Conservation (phyloP, 2,797 vertebrate genomes). For the Zonotrichia albicollis region DNA sequence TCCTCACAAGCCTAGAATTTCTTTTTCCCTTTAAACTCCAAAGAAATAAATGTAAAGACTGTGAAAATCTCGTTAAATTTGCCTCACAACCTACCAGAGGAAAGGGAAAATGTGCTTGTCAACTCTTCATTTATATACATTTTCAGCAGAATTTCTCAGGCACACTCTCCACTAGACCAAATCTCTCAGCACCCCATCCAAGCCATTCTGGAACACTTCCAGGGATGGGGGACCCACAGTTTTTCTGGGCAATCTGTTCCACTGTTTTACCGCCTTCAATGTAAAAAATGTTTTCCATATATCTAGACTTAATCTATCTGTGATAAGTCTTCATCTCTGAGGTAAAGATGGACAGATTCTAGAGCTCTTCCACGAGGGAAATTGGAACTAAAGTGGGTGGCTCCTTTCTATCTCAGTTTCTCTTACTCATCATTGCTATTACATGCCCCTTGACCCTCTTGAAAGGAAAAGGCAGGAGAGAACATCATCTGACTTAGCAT, state of each 20-base stretch:
- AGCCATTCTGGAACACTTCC: neutral
- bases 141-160: neutral
- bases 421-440: neutral
- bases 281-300: neutral
- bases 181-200: neutral
- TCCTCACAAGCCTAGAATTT: neutral
- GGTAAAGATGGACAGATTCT: neutral
- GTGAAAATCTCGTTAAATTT: neutral
- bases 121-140: neutral
- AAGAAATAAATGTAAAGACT: neutral
- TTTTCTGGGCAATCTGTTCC: neutral
- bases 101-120: neutral
- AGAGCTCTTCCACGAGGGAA: neutral
- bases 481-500: neutral
- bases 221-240: neutral
- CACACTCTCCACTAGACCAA: too few relatives aligned
- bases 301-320: neutral
- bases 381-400: neutral
- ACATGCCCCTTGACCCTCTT: neutral
- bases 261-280: neutral
- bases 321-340: neutral
- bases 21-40: neutral
- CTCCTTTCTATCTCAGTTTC: neutral
- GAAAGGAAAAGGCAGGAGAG: neutral
- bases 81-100: neutral